Conservation (phyloP, 2,888 invertebrate genomes). For the Drosophila barbarae region DNA sequence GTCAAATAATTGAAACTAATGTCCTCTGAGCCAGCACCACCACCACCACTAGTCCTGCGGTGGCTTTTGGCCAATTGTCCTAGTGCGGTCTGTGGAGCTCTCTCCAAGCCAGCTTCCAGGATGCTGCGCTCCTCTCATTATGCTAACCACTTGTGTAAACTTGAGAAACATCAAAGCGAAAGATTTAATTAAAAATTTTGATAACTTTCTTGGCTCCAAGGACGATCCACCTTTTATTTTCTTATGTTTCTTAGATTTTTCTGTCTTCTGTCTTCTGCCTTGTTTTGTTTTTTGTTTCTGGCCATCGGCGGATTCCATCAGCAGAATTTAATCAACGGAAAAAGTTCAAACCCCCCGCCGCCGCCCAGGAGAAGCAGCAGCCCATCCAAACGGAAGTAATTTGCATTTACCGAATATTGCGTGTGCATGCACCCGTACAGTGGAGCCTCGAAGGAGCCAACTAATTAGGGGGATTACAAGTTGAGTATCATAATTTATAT, state of each 20-base stretch:
- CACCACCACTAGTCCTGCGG: constrained; percentile 18
- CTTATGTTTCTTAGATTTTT: constrained; percentile 4
- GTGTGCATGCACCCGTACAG: constrained; percentile 16
- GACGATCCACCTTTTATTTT: constrained; percentile 12
- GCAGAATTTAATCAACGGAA: constrained; percentile 63
- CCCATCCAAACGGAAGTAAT: constrained; percentile 68
- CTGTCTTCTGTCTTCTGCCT: neutral
- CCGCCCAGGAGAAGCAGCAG: constrained; percentile 42
- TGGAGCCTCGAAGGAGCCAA: constrained; percentile 7
- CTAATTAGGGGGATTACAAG: neutral
- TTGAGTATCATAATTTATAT: neutral
- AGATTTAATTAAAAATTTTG: constrained; percentile 70
- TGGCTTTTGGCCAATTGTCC: constrained; percentile 33
- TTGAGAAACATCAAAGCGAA: constrained; percentile 57
- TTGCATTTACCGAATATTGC: constrained; percentile 36
- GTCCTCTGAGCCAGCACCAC: constrained; percentile 9
- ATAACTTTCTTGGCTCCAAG: constrained; percentile 47
- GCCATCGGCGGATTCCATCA: constrained; percentile 57
- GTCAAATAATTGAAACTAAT: constrained; percentile 44
- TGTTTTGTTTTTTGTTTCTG: constrained; percentile 11
- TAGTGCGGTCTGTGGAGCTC: constrained; percentile 12
- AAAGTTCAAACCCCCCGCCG: constrained; percentile 9
- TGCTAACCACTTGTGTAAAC: constrained; percentile 41
- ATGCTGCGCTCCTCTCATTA: constrained; percentile 31
- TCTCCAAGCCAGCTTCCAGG: neutral